Evolutionary conservation across 2,888 invertebrate species (phyloP), one percentile per base, ranked within the genome.

Genomic region (Venustoraphidia nigricollis): DNA sequence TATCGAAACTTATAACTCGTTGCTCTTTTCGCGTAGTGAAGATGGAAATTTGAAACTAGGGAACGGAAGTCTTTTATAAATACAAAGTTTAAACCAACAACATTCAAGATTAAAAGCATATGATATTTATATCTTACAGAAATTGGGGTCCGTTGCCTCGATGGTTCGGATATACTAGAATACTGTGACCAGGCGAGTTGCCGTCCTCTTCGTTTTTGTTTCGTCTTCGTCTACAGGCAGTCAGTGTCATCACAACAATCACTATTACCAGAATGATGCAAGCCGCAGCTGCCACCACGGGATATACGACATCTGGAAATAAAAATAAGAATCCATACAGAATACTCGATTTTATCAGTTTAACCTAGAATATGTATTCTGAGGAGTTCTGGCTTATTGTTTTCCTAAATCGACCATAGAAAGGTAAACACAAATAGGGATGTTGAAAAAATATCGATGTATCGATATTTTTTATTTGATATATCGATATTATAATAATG

Each of bases 111-210:
- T 27, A 27, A 27, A 27, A 27, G 27, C 3, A 39, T 39, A n/a
- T 39, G 4, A 39, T n/a, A 39, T 39, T 9, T 39, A 10, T 39
- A 39, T 10, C 9, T 75, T 67, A 79, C 79, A 78, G 64, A 55
- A 77, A 78, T 55, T 77, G 77, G 1, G 78, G 75, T 1, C 71
- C 69, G 8, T 69, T 60, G 17, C 58, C 58, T 47, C 78, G 73
- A 54, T 78, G 76, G 54, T 76, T 75, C 8, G 79, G 79, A 62
- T 77, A 79, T 52, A 79, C 77, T 45, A 79, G 67, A 52, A 79
- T 77, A 36, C 76, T 77, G 1, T 77, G 73, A 0, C 73, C 73
- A 8, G 70, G 68, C 56, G 71, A 70, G 44, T 65, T 62, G 14
- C 61, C 62, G 36, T 62, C 62, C 10, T 54, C 52, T 14, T 53